phyloP scores from a whole-genome alignment of 1,140 invertebrate species.

The Drosophila kurseongensis region DNA sequence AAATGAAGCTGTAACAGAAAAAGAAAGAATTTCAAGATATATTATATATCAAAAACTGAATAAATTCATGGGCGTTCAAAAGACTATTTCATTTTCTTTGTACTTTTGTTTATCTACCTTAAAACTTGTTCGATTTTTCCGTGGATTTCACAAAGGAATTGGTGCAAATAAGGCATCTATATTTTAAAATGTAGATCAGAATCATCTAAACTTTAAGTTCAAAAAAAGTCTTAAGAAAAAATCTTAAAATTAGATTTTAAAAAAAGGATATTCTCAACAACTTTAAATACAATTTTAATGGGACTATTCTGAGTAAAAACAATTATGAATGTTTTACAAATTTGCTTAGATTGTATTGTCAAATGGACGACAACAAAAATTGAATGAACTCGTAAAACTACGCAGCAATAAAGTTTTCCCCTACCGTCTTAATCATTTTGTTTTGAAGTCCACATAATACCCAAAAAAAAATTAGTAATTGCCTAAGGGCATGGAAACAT shows the following conservation, averaged over 20 bases:
- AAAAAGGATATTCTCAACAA: neutral
- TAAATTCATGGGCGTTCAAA: neutral
- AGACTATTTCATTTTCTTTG: too few species aligned
- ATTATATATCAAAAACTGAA: neutral
- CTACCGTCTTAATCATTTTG: slow-evolving; percentile 5
- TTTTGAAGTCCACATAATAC: slow-evolving; percentile 8
- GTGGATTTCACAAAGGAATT: too few species aligned
- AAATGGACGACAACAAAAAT: neutral
- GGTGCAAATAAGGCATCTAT: too few species aligned
- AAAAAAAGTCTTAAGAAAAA: too few species aligned
- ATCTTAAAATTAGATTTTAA: too few species aligned
- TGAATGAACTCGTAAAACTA: neutral
- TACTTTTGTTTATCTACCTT: too few species aligned
- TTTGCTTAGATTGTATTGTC: too few species aligned
- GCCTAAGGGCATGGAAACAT: slow-evolving; percentile 18
- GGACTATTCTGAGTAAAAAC: too few species aligned
- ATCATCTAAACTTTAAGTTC: too few species aligned
- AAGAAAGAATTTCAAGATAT: neutral
- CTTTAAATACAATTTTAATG: neutral
- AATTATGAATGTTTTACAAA: too few species aligned
- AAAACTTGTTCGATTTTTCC: too few species aligned
- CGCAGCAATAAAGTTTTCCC: neutral
- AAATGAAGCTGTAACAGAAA: neutral
- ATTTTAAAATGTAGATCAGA: too few species aligned
- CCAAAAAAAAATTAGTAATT: slow-evolving; percentile 35